Percentiles rank a stretch among this genome's conserved stretches.
Evolutionary conservation across 1,140 invertebrate species (phyloP).

Genomic region (Drosophila simulans): DNA sequence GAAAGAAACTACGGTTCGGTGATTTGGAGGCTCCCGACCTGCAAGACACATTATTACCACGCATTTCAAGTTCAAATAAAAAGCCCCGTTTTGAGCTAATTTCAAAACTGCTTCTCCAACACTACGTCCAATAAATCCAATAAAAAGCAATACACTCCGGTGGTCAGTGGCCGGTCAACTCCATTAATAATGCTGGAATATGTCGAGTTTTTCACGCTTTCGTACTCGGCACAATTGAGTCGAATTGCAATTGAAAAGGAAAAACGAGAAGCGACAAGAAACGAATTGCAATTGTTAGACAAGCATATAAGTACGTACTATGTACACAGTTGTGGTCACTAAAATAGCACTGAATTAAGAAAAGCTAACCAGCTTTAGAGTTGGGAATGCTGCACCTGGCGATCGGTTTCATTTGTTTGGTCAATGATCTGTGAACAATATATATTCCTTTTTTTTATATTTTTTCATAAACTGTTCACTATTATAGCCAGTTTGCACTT

Average conservation of each 20-base stretch:
- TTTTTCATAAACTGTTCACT: not conserved
- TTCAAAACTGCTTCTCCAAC: constrained; percentile 18
- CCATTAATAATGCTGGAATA: constrained; percentile 32
- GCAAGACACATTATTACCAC: not conserved
- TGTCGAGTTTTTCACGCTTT: constrained; percentile 68
- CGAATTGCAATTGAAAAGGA: constrained; percentile 49
- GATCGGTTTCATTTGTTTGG: not conserved
- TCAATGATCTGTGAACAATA: not conserved
- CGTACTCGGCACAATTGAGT: constrained; percentile 58
- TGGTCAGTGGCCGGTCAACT: constrained; percentile 57
- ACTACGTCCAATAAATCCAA: constrained; percentile 6
- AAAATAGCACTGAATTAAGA: not conserved
- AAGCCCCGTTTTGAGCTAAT: constrained; percentile 23
- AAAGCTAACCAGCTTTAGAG: too few relatives aligned
- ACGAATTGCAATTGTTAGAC: constrained; percentile 35
- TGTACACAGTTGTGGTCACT: constrained; percentile 5
- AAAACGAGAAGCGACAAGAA: constrained; percentile 28
- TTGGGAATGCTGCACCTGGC: too few relatives aligned
- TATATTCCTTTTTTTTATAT: not conserved
- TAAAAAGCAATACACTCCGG: constrained; percentile 8
- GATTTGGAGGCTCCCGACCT: constrained; percentile 18
- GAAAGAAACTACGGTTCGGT: constrained; percentile 66
- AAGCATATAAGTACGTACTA: not conserved
- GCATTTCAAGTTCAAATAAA: constrained; percentile 18
- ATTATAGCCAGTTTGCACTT: not conserved